Conservation (phyloP, 92 coral and sea anemone species). For the Pocillopora grandis region DNA sequence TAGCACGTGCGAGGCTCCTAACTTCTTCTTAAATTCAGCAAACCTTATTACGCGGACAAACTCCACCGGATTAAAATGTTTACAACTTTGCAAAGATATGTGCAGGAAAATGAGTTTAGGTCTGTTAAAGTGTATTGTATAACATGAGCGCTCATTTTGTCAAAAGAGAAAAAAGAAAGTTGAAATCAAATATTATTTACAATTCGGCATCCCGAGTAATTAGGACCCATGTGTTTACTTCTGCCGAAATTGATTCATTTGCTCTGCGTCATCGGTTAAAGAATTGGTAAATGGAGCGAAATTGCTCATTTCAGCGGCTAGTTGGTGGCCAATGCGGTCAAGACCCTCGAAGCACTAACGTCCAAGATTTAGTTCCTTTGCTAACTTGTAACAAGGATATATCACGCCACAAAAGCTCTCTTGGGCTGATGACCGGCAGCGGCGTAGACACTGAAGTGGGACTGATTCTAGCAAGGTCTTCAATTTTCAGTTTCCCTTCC, state of each 20-base stretch:
- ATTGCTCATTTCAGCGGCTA: conserved; percentile 27
- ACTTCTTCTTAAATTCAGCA: conserved; percentile 1
- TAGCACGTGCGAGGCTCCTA: conserved; percentile 7
- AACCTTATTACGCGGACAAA: conserved; percentile 11
- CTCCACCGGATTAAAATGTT: neutral
- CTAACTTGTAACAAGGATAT: conserved; percentile 32
- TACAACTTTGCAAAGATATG: neutral
- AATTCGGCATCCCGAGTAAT: conserved; percentile 13
- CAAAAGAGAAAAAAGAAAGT: neutral
- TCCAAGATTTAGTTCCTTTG: conserved; percentile 25
- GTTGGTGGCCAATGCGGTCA: conserved; percentile 33
- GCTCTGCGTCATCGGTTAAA: conserved; percentile 22
- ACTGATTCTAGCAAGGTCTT: conserved; percentile 27
- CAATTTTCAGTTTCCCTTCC: too few relatives aligned
- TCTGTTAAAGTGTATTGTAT: conserved; percentile 19
- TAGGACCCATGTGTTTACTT: conserved; percentile 14
- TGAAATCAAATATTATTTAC: neutral
- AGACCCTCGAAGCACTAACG: conserved; percentile 31
- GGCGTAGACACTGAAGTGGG: conserved; percentile 45
- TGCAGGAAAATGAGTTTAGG: conserved; percentile 17
- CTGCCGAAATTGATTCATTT: conserved; percentile 11
- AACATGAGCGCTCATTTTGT: conserved; percentile 22
- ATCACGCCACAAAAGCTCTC: conserved; percentile 42
- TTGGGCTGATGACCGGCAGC: conserved; percentile 34
- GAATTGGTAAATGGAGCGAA: conserved; percentile 11